phyloP scores from a whole-genome alignment of 2,888 invertebrate species.

The Chrysotoxum bicinctum region DNA sequence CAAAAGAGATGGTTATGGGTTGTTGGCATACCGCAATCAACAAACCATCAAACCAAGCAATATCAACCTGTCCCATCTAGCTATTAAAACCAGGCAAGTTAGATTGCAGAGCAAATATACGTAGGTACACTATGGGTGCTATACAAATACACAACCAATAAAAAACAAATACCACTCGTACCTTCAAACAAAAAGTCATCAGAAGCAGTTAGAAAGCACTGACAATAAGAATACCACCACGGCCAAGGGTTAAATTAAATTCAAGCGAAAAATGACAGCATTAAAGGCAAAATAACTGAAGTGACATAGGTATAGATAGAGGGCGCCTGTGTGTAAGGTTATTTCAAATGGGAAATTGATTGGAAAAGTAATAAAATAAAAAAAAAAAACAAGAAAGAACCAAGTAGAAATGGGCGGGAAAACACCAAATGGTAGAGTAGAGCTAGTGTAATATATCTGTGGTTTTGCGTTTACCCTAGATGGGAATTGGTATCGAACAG shows the following conservation, averaged over 20 bases:
- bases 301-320: neutral
- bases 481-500: conserved; percentile 7
- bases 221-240: conserved; percentile 12
- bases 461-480: conserved; percentile 48
- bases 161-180: neutral
- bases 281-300: conserved; percentile 43
- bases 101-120: conserved; percentile 30
- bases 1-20: conserved; percentile 25
- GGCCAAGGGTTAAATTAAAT: conserved; percentile 60
- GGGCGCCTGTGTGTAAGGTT: conserved; percentile 10
- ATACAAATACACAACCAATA: neutral
- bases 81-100: conserved; percentile 42
- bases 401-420: conserved; percentile 19
- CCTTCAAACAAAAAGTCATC: conserved; percentile 13
- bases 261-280: conserved; percentile 52
- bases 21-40: conserved; percentile 46
- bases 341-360: conserved; percentile 64
- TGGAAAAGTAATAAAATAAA: conserved; percentile 54
- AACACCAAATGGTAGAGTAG: conserved; percentile 13
- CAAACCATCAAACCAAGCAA: conserved; percentile 36
- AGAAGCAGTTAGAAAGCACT: conserved; percentile 18
- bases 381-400: neutral
- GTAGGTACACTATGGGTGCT: neutral
- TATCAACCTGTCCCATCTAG: conserved; percentile 10
- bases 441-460: conserved; percentile 29